Conservation (phyloP, 1,140 invertebrate genomes). For the Halotydeus destructor region DNA sequence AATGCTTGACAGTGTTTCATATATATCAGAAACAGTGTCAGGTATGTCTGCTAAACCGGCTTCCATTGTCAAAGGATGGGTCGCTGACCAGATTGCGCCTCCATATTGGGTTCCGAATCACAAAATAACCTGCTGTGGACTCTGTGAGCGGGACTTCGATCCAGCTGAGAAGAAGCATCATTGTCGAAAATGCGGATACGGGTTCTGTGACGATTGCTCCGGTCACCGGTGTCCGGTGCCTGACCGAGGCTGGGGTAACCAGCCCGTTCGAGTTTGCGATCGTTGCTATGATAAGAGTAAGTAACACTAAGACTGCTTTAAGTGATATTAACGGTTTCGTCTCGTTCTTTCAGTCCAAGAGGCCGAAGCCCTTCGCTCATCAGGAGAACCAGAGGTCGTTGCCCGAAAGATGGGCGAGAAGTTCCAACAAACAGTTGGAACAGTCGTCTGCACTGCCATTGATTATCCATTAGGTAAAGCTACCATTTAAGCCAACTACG, state of each 20-base stretch:
- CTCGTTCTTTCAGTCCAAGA: not conserved
- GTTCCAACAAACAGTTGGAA: conserved; percentile 25
- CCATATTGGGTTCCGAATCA: conserved; percentile 58
- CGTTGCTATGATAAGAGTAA: conserved; percentile 25
- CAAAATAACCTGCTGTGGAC: conserved; percentile 43
- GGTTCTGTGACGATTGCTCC: conserved; percentile 43
- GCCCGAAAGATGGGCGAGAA: conserved; percentile 27
- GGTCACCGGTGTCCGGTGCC: conserved; percentile 37
- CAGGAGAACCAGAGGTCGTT: conserved; percentile 17
- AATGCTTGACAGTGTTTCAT: conserved; percentile 47
- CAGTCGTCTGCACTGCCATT: conserved; percentile 25
- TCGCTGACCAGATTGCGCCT: conserved; percentile 53
- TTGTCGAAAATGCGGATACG: conserved; percentile 50
- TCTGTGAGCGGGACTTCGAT: conserved; percentile 33
- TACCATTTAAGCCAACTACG: not conserved
- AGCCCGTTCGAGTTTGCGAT: conserved; percentile 44
- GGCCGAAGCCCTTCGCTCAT: not conserved
- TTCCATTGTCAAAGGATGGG: conserved; percentile 42
- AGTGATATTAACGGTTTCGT: not conserved
- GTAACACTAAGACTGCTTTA: not conserved
- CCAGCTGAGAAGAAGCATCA: conserved; percentile 41
- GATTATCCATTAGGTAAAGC: conserved; percentile 25
- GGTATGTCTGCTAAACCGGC: conserved; percentile 46
- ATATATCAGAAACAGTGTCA: conserved; percentile 43
- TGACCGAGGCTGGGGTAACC: conserved; percentile 35